These are phyloP conservation scores for Lysiphlebus fabarum DNA, from an alignment of 1,140 invertebrate species.

Conservation along the genomic window DNA sequence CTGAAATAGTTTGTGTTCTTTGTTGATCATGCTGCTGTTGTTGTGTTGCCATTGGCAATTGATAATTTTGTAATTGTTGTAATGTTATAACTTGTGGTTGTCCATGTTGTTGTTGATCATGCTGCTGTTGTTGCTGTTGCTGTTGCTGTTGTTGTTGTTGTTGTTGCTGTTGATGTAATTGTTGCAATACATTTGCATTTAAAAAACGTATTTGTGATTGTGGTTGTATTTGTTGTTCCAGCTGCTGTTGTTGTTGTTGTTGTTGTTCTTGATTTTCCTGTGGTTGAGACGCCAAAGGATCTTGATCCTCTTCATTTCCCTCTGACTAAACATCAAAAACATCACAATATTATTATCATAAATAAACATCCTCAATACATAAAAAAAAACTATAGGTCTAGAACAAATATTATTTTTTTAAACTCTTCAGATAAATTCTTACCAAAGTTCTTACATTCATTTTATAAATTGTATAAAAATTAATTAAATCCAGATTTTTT, in stretches of 20 bases:
- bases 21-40: conserved; percentile 49
- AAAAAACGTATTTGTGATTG: conserved; percentile 51
- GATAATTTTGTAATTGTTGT: conserved; percentile 57
- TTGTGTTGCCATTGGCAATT: conserved; percentile 50
- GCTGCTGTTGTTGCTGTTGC: conserved; percentile 39
- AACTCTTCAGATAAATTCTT: too few relatives aligned
- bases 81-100: conserved; percentile 57
- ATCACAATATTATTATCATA: too few relatives aligned
- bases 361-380: too few relatives aligned
- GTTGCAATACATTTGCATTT: conserved; percentile 49
- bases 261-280: conserved; percentile 33
- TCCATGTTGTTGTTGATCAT: conserved; percentile 36
- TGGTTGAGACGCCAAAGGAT: conserved; percentile 28
- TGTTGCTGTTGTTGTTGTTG: conserved; percentile 33
- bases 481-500: too few relatives aligned
- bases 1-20: conserved; percentile 53
- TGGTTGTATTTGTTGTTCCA: conserved; percentile 44
- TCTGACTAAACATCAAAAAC: conserved; percentile 38
- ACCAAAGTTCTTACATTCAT: too few relatives aligned
- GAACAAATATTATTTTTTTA: too few relatives aligned
- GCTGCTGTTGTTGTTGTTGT: conserved; percentile 51
- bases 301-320: conserved; percentile 42
- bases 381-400: too few relatives aligned
- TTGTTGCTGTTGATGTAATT: conserved; percentile 46
- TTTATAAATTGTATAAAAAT: too few relatives aligned